These are phyloP conservation scores for Arremon brunneinucha DNA, from an alignment of 2,797 vertebrate species.

Conservation along the genomic window DNA sequence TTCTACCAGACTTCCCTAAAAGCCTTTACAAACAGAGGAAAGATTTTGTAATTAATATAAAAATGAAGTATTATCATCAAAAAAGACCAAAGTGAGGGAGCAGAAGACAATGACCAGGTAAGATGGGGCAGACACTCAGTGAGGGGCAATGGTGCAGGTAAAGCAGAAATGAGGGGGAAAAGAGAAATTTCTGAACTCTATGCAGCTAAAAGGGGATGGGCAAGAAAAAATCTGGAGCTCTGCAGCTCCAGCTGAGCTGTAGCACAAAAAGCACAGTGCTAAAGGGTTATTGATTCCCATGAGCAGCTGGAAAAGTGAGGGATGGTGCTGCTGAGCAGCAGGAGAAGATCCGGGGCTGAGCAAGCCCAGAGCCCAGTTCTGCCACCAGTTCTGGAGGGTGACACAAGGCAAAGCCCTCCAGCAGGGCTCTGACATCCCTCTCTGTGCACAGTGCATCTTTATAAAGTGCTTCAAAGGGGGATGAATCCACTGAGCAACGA, in stretches of 20 bases:
- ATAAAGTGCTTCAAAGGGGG: accelerated
- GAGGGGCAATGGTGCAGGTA: accelerated
- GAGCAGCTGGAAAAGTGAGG: not conserved
- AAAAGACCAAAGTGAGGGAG: not conserved
- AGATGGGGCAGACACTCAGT: accelerated
- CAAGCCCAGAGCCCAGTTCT: accelerated
- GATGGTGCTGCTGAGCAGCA: accelerated
- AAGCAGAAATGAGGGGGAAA: not conserved
- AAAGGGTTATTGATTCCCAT: accelerated
- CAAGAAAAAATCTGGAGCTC: not conserved
- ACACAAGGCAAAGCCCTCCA: not conserved
- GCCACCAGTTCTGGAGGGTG: not conserved
- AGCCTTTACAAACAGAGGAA: accelerated
- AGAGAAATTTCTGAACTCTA: not conserved
- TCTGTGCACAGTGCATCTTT: accelerated
- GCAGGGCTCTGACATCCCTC: accelerated
- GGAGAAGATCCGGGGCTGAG: not conserved
- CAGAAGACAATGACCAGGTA: not conserved
- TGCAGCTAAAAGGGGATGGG: not conserved
- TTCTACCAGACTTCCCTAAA: not conserved
- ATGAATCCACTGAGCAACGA: not conserved
- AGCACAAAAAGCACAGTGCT: not conserved
- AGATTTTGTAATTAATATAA: not conserved
- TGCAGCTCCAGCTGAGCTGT: not conserved
- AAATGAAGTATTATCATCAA: accelerated